Evolutionary conservation across 2,797 vertebrate genomes (phyloP).

Genomic region (Monodelphis domestica): DNA sequence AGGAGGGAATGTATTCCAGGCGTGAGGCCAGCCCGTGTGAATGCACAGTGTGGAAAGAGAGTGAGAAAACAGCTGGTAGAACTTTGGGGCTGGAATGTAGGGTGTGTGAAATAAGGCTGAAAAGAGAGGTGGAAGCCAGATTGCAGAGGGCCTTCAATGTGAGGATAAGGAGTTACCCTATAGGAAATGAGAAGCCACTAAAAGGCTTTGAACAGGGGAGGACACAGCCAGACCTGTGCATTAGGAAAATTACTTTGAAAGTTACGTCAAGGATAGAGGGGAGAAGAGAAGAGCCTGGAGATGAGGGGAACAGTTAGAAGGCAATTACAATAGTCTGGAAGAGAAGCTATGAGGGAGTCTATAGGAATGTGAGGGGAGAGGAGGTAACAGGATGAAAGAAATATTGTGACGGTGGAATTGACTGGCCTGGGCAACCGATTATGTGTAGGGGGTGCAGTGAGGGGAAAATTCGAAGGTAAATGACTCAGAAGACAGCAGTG

Average conservation of each 20-base stretch:
- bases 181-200: not conserved
- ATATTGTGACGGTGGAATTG: not conserved
- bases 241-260: too few relatives aligned
- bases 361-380: not conserved
- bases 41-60: not conserved
- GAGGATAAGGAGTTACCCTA: not conserved
- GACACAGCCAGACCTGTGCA: not conserved
- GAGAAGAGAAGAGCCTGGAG: not conserved
- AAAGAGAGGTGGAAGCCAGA: not conserved
- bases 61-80: slow-evolving; percentile 1
- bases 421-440: not conserved
- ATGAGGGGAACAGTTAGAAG: not conserved
- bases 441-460: not conserved
- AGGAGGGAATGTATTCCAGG: not conserved
- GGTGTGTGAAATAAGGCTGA: not conserved
- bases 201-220: not conserved
- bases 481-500: not conserved
- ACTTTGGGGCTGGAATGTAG: not conserved
- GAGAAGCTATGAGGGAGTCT: not conserved
- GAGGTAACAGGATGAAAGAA: not conserved
- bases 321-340: not conserved
- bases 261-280: not conserved
- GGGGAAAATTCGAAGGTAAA: not conserved
- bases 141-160: not conserved
- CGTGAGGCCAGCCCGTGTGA: not conserved